Base-by-base conservation (phyloP, 2,797 vertebrate genomes). In the Eospalax fontanierii region DNA sequence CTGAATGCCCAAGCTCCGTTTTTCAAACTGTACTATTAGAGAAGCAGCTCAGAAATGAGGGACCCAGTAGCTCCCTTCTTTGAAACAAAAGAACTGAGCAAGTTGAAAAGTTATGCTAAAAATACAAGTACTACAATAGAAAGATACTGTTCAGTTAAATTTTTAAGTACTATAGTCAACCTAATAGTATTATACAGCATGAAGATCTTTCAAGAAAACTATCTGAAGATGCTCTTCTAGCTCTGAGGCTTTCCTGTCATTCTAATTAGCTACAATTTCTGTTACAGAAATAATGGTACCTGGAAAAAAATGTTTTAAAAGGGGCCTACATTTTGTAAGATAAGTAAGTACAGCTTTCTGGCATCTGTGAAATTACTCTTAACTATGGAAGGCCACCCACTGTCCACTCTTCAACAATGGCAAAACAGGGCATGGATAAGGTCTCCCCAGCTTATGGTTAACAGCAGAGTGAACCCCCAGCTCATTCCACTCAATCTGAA, bases 161-260 rank as follows among this genome's bases (percentile, higher is more conserved):
- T 91, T 81, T 86, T 91, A 85, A 93, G 89, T 75, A 91, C 93
- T 81, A 73, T 71, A 61, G 93, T 85, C 35, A 65, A 76, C n/a
- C 90, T 84, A 95, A 78, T 87, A 85, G 57, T 33, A 95, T 28
- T 84, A 68, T 50, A 78, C 1, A 94, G 61, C 59, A 83, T 90
- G 86, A 30, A 1, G 1, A 28, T 21, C 61, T 90, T 89, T 76
- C 54, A 81, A 66, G 8, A 59, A 74, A 88, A 87, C 93, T 76
- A 24, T 57, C 70, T 75, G 3, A 93, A 78, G 80, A 87, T 12
- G 28, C 7, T 91, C 81, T 94, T 81, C 61, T 35, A 15, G 22
- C 76, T 79, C 87, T 86, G 26, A 89, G 87, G 40, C 16, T 90
- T 24, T 8, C 43, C 15, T 2, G 38, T 43, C 22, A 6, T 93